Evolutionary conservation across 2,113 vertebrate species (phyloP).

Genomic region (Lycocorax pyrrhopterus): DNA sequence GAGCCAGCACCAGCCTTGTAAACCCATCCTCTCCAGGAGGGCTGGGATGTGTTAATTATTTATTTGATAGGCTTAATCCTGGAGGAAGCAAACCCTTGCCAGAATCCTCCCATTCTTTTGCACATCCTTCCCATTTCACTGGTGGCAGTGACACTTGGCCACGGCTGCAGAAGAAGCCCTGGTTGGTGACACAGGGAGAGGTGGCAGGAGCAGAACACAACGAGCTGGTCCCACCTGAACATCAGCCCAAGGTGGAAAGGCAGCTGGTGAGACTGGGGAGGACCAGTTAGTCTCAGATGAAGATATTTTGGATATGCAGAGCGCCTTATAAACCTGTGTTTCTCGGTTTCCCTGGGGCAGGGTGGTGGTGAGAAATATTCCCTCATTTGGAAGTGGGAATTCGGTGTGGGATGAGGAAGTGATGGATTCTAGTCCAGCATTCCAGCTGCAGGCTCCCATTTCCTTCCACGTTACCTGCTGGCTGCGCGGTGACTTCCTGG

Average conservation of each 20-base stretch:
- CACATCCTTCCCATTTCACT: background rate
- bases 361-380: background rate
- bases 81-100: background rate
- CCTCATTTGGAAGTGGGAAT: background rate
- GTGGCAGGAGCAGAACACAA: background rate
- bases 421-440: background rate
- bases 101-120: background rate
- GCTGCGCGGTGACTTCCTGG: background rate
- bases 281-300: background rate
- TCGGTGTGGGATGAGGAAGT: background rate
- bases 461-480: background rate
- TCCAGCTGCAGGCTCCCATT: fast-evolving
- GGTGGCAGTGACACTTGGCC: background rate
- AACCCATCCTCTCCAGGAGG: background rate
- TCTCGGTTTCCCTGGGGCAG: background rate
- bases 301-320: background rate
- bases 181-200: background rate
- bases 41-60: background rate
- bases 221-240: background rate
- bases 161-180: background rate
- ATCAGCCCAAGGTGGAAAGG: background rate
- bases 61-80: background rate
- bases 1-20: background rate
- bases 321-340: background rate
- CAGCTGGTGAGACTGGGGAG: background rate